Evolutionary conservation across 2,888 invertebrate genomes (phyloP), one percentile per base, ranked within the genome.

Genomic region (Platycnemis pennipes): DNA sequence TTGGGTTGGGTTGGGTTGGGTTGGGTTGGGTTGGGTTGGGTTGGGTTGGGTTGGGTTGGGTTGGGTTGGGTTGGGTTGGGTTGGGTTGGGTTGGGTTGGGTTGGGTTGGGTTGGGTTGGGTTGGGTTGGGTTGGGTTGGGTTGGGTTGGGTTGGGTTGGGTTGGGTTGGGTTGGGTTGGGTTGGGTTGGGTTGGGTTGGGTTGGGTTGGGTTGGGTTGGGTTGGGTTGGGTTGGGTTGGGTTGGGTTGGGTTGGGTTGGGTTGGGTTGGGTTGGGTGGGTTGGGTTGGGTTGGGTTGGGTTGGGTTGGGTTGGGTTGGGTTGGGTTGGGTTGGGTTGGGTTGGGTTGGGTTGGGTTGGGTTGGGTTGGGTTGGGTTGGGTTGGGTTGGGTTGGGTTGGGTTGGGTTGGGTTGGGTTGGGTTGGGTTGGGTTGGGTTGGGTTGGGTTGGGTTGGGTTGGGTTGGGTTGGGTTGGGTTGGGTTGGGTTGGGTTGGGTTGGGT

Each of bases 1-100:
- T 56, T 56, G 56, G 56, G 16, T 56, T 16, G 56, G 56, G 46
- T 56, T 56, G 56, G 56, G 56, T 56, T 56, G 56, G 56, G 56
- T 56, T 56, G 56, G 56, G 56, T 56, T 56, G 56, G 56, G 56
- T 56, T 56, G 56, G 56, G 56, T 56, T 56, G 56, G 46, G 46
- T 46, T 46, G 46, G 46, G 56, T 56, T 56, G 56, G 56, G 56
- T 56, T 56, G 56, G 56, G 56, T 56, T 56, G 56, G 56, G 56
- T 56, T 56, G 56, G 56, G 56, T 56, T 56, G 56, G 56, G 56
- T 56, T 56, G 56, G 56, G 56, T 56, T 56, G 56, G 56, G 56
- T 56, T 56, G 56, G 56, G 56, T 56, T 56, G 56, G 56, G 56
- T 56, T 56, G 56, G 56, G 56, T 56, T 56, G 56, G 56, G 56